phyloP scores from a whole-genome alignment of 2,797 vertebrate genomes.

The Rhinatrema bivittatum region DNA sequence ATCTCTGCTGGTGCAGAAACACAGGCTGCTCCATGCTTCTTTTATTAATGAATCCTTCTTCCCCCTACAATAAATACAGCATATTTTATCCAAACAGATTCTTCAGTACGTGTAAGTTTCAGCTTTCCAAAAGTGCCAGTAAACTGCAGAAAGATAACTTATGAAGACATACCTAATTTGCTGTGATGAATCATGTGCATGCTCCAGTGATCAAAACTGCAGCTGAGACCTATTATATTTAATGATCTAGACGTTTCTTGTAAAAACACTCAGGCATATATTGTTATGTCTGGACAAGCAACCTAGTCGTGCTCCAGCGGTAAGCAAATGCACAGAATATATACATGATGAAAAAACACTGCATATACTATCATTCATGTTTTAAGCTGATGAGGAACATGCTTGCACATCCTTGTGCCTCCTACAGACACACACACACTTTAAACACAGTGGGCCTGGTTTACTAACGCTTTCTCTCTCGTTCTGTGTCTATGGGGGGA shows the following conservation, averaged over 20 bases:
- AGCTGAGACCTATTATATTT: conserved; percentile 67
- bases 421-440: too few relatives aligned
- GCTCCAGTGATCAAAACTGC: conserved; percentile 56
- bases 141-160: conserved; percentile 44
- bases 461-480: too few relatives aligned
- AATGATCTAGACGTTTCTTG: conserved; percentile 51
- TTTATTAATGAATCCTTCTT: conserved; percentile 31
- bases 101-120: conserved; percentile 25
- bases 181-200: conserved; percentile 62
- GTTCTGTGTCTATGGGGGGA: too few relatives aligned
- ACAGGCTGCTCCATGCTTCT: conserved; percentile 23
- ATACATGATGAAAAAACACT: too few relatives aligned
- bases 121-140: conserved; percentile 26
- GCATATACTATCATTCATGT: too few relatives aligned
- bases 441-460: too few relatives aligned
- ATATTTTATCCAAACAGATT: conserved; percentile 31
- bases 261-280: conserved; percentile 50
- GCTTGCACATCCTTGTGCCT: too few relatives aligned
- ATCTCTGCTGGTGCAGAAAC: conserved; percentile 32
- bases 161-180: conserved; percentile 52
- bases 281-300: conserved; percentile 35
- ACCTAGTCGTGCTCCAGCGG: conserved; percentile 12
- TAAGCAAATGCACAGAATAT: conserved; percentile 14
- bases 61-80: conserved; percentile 21
- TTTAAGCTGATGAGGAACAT: too few relatives aligned